phyloP scores from a whole-genome alignment of 2,888 invertebrate genomes.

The Agriopis leucophaearia region DNA sequence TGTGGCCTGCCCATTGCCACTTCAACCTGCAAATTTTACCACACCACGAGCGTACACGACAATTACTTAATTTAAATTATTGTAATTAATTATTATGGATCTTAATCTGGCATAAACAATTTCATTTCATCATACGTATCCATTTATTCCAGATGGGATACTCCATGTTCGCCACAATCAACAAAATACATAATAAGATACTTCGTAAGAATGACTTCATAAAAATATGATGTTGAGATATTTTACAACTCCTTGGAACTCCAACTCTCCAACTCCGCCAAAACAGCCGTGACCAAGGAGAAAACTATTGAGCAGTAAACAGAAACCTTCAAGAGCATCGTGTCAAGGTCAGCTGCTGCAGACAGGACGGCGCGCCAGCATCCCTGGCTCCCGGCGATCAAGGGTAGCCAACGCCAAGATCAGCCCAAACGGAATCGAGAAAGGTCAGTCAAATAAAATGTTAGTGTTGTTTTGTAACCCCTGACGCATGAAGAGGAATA shows the following conservation, averaged over 20 bases:
- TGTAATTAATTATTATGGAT: too few relatives aligned
- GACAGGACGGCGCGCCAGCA: constrained; percentile 16
- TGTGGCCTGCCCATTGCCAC: too few relatives aligned
- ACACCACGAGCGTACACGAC: too few relatives aligned
- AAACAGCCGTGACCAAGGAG: constrained; percentile 9
- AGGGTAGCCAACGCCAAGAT: not conserved
- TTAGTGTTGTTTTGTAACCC: too few relatives aligned
- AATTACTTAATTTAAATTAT: too few relatives aligned
- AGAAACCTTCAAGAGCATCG: not conserved
- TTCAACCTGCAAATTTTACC: too few relatives aligned
- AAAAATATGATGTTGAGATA: constrained; percentile 2
- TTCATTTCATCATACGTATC: too few relatives aligned
- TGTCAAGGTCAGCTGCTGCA: constrained; percentile 13
- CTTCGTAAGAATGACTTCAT: not conserved
- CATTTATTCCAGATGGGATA: too few relatives aligned
- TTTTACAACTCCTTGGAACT: not conserved
- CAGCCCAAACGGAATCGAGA: not conserved
- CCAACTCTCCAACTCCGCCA: too few relatives aligned
- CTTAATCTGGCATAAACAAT: too few relatives aligned
- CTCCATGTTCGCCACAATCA: not conserved
- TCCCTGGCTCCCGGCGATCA: constrained; percentile 6
- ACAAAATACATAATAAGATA: not conserved
- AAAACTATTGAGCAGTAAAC: constrained; percentile 3
- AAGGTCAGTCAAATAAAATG: too few relatives aligned
- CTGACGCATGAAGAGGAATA: too few relatives aligned